Base-by-base conservation (phyloP, 2,797 vertebrate species). In the Anguilla marmorata region DNA sequence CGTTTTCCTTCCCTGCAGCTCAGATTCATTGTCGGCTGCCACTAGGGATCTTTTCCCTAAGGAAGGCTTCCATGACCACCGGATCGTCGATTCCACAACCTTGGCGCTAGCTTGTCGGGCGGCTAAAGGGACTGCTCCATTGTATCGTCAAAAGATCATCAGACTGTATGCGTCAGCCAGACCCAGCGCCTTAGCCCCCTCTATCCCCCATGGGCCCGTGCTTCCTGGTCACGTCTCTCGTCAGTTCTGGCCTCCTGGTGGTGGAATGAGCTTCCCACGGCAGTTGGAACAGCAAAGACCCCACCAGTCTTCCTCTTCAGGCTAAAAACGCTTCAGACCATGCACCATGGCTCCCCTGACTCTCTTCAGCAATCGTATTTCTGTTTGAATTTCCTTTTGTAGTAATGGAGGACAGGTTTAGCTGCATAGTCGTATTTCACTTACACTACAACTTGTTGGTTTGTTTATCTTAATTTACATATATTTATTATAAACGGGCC, bases 11-110 rank as follows among this genome's bases (percentile, higher is more conserved):
- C 21, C 45, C 19, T 21, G 50, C 1, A 9, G 24, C 45, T n/a
- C 76, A 2, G 37, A 69, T 89, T 37, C 79, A 85, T 79, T 54
- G n/a, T 85, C 84, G 66, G 85, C 8, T 45, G 58, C 69, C 80
- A 48, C 37, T 56, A n/a, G 2, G 79, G 69, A 19, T n/a, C 2
- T 3, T 27, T 2, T 48, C 54, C 76, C 37, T 24, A 24, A 14
- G 5, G 7, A 88, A 21, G 58, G 63, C 37, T 72, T 1, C 33
- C 27, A 30, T 2, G 69, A 74, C 11, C 27, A 37, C 69, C 9
- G 33, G 30, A 33, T 33, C 7, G 27, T 60, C 21, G n/a, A 66
- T 5, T 27, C 21, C 63, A n/a, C 7, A 27, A 24, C 5, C 63
- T 66, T 66, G 24, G 21, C 63, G n/a, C 63, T 8, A 69, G 63